Evolutionary conservation across 2,113 vertebrate genomes (phyloP), one percentile per base, ranked within the genome.

Genomic region (Siniperca knerii): DNA sequence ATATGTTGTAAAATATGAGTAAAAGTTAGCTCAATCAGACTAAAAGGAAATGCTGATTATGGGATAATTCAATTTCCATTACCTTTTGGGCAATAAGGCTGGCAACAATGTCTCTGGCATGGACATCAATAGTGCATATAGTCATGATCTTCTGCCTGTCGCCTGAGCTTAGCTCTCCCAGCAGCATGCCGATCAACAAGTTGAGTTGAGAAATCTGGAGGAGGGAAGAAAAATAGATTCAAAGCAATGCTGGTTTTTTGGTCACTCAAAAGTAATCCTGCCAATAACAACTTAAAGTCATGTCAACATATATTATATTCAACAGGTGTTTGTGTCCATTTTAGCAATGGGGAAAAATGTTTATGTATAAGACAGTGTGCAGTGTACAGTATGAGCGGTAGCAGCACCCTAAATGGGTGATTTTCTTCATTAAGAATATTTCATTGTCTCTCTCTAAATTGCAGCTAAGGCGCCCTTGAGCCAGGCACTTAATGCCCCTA

Each of bases 81-180:
- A 95, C 95, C 96, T 97, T 97, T 83, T 97, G 95, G 87, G 95
- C 82, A 80, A 97, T 92, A 71, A 97, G 95, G 77, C 87, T 96
- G 71, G 95, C 88, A 61, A 97, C 96, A 70, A 96, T 93, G 57
- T 97, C 96, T 92, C 96, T 92, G 57, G 94, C 95, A 44, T 97
- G 95, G 75, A 96, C 94, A 76, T 96, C 97, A 23, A 95, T 91
- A 3, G 95, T 97, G 74, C 96, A 98, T 81, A 97, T 88, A 20
- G 95, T 96, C 96, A 95, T 96, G 85, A 96, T 96, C 93, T 97
- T 98, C 94, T 97, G 96, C 64, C 93, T 83, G 86, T 97, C 92
- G 13, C 95, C 92, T 1, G 44, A 92, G 71, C 87, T 94, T 81
- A 97, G 92, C 25, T 97, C 96, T 88, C 96, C 96, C 86, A 97